Base-by-base conservation (phyloP, 2,888 invertebrate species). In the Acronicta aceris region DNA sequence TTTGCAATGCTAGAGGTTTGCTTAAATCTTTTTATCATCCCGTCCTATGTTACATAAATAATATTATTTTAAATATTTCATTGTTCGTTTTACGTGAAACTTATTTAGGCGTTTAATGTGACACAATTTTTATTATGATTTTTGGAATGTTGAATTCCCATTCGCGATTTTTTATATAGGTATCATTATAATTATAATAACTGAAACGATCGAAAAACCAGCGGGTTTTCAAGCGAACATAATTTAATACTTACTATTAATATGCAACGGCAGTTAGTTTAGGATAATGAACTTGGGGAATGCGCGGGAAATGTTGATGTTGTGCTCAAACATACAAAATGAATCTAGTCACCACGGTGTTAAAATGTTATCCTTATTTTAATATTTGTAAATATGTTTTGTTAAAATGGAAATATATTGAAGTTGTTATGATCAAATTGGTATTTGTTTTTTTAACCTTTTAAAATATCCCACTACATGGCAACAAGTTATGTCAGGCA, bases 281-380 rank as follows among this genome's bases (percentile, higher is more conserved):
- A 76, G 27, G 63, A 63, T 68, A 78, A 76, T 74, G 68, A 74
- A 77, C 73, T 81, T 79, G 83, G 80, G 78, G 79, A 83, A 81
- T 83, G 86, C 79, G 80, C 76, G 85, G 81, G 81, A 62, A 61
- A 76, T 75, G 65, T 54, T 59, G 46, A 61, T 81, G 79, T 76
- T 82, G 79, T 82, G 88, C 83, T 87, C 84, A 86, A 81, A 81
- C 81, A 82, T 87, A 84, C 83, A 88, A 87, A 89, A 88, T 88
- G 86, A 86, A 90, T 87, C 89, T 89, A 89, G 90, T 89, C 88
- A 84, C 80, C 81, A 78, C 79, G 76, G 70, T 78, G 72, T 71
- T 76, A 71, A 77, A 67, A 64, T 56, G 54, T 69, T 58, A 71
- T 58, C 51, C 57, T 55, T 65, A 65, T 60, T 63, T 38, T 38